Evolutionary conservation across 2,113 vertebrate genomes (phyloP), one percentile per base, ranked within the genome.

Genomic region (Fulmarus glacialis): DNA sequence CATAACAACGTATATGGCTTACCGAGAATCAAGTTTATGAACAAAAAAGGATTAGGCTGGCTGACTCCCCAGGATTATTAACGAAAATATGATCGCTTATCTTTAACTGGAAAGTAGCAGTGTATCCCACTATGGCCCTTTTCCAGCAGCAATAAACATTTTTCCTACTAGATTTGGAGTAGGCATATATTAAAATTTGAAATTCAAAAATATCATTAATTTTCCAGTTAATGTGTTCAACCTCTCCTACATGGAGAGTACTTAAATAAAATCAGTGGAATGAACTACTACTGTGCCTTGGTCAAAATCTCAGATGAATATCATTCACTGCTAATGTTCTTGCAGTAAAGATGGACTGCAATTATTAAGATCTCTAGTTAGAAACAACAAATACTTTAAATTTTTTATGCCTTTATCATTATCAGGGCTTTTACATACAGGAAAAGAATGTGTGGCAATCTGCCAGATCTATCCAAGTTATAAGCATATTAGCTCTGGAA

Each of bases 91-190:
- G 81, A 58, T 78, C 90, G 15, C 64, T 97, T 77, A 92, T 80
- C 79, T 89, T 91, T 87, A 83, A 66, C 38, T 82, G 53, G 58
- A 95, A 95, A 95, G 82, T 73, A 92, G 67, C 59, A 64, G 11
- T 79, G 56, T 77, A 96, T 90, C 45, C 63, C 40, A 95, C 40
- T 36, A 87, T 89, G 85, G 88, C 66, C 68, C 58, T 77, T 64
- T 92, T 89, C 94, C 92, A 95, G 74, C n/a, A 94, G 75, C 70
- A 82, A 92, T 92, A 96, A 91, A 88, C 71, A 95, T 97, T 89
- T 95, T 89, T 96, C 24, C 82, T 90, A 67, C 79, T 84, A 84
- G 42, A 79, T 78, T 45, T 89, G 45, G 29, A 82, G 84, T 52
- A 72, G 48, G 45, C 63, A 71, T 81, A 64, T 62, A 91, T 88